A percentile compares a stretch with the other conserved stretches of the same genome.
These are phyloP conservation scores for Synanthedon formicaeformis DNA, from an alignment of 2,888 invertebrate species.

Conservation along the genomic window DNA sequence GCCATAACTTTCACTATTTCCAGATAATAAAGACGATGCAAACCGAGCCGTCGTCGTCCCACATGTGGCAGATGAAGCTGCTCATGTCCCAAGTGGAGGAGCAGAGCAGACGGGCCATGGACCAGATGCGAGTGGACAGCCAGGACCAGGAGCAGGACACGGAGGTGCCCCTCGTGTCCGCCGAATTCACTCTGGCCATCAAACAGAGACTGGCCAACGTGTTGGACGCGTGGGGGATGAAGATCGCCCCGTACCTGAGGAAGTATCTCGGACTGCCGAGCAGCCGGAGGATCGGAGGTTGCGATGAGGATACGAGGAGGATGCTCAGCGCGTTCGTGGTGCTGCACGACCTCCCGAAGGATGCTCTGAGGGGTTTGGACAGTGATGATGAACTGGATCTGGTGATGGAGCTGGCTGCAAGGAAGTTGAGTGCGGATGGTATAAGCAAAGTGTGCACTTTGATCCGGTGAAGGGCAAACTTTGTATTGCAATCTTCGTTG, in stretches of 20 bases:
- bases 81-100: conserved; percentile 69
- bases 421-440: conserved; percentile 24
- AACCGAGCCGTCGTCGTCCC: conserved; percentile 62
- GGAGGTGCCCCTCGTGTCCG: conserved; percentile 63
- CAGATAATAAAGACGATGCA: conserved; percentile 71
- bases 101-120: conserved; percentile 24
- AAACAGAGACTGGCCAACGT: conserved; percentile 66
- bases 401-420: conserved; percentile 21
- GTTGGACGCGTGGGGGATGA: conserved; percentile 69
- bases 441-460: conserved; percentile 24
- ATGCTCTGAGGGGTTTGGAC: conserved; percentile 26
- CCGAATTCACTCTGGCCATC: conserved; percentile 73
- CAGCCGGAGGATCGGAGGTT: conserved; percentile 26
- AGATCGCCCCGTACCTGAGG: conserved; percentile 48
- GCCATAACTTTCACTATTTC: too few relatives aligned
- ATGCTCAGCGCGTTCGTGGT: conserved; percentile 67
- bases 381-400: conserved; percentile 31
- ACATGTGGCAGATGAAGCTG: conserved; percentile 83
- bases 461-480: conserved; percentile 30
- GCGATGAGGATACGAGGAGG: conserved; percentile 37
- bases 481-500: too few relatives aligned
- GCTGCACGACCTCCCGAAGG: conserved; percentile 70
- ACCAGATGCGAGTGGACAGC: conserved; percentile 43
- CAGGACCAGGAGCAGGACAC: conserved; percentile 25
- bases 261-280: conserved; percentile 62